Percentiles rank a stretch among this genome's conserved stretches.
Evolutionary conservation across 2,888 invertebrate genomes (phyloP).

Genomic region (Gymnosoma rotundatum): DNA sequence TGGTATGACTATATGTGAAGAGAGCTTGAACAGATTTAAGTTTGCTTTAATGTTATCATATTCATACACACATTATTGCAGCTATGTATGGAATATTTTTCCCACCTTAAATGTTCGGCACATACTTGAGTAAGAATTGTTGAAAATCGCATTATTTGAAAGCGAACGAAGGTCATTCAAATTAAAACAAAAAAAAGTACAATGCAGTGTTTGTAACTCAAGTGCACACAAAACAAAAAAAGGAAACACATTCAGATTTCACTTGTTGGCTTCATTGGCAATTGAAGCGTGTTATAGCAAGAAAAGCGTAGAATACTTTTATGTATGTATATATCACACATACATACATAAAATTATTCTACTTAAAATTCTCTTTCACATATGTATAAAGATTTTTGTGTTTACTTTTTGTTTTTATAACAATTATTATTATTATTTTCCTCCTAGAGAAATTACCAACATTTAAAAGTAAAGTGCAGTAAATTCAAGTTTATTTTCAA

Average conservation of each 20-base stretch:
- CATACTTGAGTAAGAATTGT: conserved; percentile 11
- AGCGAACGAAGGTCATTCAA: conserved; percentile 46
- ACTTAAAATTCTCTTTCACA: conserved; percentile 14
- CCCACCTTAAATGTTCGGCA: conserved; percentile 16
- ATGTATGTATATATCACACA: not conserved
- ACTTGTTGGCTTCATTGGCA: conserved; percentile 7
- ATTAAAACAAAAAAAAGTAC: conserved; percentile 24
- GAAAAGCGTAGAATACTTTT: not conserved
- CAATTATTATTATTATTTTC: conserved; percentile 50
- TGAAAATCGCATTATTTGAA: conserved; percentile 22
- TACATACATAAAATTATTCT: no score
- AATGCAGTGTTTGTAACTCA: conserved; percentile 23
- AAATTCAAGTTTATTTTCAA: conserved; percentile 50
- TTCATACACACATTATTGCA: not conserved
- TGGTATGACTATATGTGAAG: not conserved
- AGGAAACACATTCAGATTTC: conserved; percentile 18
- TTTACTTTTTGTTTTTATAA: conserved; percentile 22
- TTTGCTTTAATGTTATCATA: conserved; percentile 9
- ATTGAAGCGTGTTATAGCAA: not conserved
- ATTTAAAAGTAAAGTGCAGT: conserved; percentile 56
- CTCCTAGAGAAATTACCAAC: conserved; percentile 38
- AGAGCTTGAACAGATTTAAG: conserved; percentile 2
- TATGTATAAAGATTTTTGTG: conserved; percentile 9
- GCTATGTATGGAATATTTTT: conserved; percentile 2
- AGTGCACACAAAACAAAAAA: conserved; percentile 5